phyloP scores from a whole-genome alignment of 2,888 invertebrate species.

The Megastigmus dorsalis region DNA sequence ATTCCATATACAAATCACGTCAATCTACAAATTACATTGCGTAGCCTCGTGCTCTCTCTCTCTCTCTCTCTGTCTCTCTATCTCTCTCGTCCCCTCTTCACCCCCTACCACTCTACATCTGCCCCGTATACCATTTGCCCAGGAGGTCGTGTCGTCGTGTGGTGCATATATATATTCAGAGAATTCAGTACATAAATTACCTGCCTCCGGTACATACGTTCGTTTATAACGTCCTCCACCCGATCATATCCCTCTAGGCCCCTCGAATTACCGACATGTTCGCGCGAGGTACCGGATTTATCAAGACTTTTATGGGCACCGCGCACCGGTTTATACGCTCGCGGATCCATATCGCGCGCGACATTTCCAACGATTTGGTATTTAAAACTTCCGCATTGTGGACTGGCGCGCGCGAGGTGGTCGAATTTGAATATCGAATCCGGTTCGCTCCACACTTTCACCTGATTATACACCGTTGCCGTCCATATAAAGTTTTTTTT shows the following conservation, averaged over 20 bases:
- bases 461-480: too few relatives aligned
- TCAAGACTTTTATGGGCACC: background rate
- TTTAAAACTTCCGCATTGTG: background rate
- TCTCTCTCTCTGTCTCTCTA: too few relatives aligned
- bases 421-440: background rate
- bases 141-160: too few relatives aligned
- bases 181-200: conserved; percentile 19
- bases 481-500: too few relatives aligned
- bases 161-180: background rate
- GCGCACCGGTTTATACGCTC: too few relatives aligned
- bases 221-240: background rate
- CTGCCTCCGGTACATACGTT: background rate
- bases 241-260: background rate
- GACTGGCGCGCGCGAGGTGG: background rate
- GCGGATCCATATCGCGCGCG: too few relatives aligned
- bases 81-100: too few relatives aligned
- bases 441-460: too few relatives aligned
- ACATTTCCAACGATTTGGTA: background rate
- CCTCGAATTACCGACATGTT: too few relatives aligned
- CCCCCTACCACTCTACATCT: too few relatives aligned
- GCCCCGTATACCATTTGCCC: too few relatives aligned
- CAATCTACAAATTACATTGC: background rate
- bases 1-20: conserved; percentile 15
- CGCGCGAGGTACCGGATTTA: background rate
- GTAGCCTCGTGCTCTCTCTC: background rate